Base-by-base conservation (phyloP, 2,113 vertebrate species). In the Cromileptes altivelis region DNA sequence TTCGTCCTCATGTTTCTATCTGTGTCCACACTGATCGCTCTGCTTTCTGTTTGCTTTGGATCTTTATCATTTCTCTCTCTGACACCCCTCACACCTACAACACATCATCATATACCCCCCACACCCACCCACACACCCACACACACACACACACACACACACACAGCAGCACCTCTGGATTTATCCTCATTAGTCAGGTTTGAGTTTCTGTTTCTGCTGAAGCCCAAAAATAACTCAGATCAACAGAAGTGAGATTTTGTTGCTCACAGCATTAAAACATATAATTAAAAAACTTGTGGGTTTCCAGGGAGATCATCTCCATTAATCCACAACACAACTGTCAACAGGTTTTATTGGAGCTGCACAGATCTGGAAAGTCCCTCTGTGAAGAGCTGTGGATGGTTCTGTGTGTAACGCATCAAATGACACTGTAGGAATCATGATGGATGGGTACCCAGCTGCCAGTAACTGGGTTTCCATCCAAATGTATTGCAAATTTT, bases 1-100 rank as follows among this genome's bases (percentile, higher is more conserved):
- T 75, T 11, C 56, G 74, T 76, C 73, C 49, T 70, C 25, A 0
- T 62, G 50, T 80, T 86, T 61, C 27, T 14, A 3, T 72, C n/a
- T 4, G 11, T 19, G 42, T 56, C 27, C 8, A 40, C 2, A 72
- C 72, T 55, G 62, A 68, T 61, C 37, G 56, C 33, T 27, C 30
- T 1, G 27, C 45, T 50, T 27, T 56, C 53, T 33, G 23, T 56
- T 65, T 70, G 53, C 30, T 45, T 75, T 50, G 19, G 33, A 47
- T 4, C 30, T 30, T 30, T 30, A 30, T 30, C 17, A 17, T 13
- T 61, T 33, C 18, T 23, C 21, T 40, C 2, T 12, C 33, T 50
- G 2, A 60, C 30, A 23, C 12, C 25, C 40, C 33, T 50, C 13
- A 17, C 19, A 47, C 30, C 56, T 18, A 7, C 5, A 21, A 56